phyloP scores from a whole-genome alignment of 2,113 vertebrate genomes.

The Artemisiospiza belli region DNA sequence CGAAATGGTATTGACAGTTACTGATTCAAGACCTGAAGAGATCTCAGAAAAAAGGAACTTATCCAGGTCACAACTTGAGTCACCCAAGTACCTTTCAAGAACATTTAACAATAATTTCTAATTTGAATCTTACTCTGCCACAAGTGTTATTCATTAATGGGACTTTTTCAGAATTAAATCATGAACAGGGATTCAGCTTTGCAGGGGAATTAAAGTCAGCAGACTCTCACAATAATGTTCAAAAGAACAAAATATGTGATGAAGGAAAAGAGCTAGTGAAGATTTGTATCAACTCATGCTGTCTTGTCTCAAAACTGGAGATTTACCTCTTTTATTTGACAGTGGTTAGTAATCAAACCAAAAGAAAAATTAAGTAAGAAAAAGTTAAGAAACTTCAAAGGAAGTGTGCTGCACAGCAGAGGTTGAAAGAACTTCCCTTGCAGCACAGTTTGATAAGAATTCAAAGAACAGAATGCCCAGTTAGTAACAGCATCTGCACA shows the following conservation, averaged over 20 bases:
- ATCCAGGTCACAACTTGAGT: not conserved
- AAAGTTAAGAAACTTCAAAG: not conserved
- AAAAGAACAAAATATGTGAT: not conserved
- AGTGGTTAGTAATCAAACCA: not conserved
- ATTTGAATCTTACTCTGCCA: not conserved
- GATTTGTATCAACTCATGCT: not conserved
- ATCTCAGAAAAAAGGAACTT: not conserved
- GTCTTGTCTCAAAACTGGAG: not conserved
- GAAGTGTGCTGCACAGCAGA: not conserved
- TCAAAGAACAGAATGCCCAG: not conserved
- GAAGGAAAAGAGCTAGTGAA: not conserved
- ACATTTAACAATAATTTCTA: not conserved
- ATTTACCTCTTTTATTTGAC: not conserved
- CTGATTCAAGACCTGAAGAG: not conserved
- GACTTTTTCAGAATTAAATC: not conserved
- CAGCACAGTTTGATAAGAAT: not conserved
- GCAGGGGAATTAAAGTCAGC: not conserved
- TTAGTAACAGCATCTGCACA: not conserved
- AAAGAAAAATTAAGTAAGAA: not conserved
- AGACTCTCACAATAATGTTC: not conserved
- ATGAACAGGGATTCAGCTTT: not conserved
- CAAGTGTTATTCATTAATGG: not conserved
- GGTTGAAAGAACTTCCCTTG: not conserved
- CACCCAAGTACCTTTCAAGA: not conserved
- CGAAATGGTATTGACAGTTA: not conserved